These are phyloP conservation scores for Garra rufa DNA, from an alignment of 2,113 vertebrate species.

Conservation along the genomic window DNA sequence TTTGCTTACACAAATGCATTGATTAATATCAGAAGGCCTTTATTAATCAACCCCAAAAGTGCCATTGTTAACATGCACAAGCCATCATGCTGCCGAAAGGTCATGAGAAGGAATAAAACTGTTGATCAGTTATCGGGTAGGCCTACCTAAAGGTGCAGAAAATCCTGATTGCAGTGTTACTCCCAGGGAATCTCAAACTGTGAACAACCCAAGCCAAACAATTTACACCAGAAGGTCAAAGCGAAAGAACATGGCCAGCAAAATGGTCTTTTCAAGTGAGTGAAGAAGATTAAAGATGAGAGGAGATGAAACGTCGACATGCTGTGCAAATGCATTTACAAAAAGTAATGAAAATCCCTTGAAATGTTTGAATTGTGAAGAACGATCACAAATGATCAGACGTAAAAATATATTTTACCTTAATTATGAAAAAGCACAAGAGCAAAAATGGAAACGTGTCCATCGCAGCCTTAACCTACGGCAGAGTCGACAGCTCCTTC, in stretches of 20 bases:
- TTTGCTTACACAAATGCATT: no score
- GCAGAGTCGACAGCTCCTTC: slow-evolving; percentile 71
- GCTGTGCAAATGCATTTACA: slow-evolving; percentile 76
- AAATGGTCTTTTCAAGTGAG: slow-evolving; percentile 72
- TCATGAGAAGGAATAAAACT: not conserved
- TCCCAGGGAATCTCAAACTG: slow-evolving; percentile 78
- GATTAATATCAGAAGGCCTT: no score
- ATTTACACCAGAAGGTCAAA: slow-evolving; percentile 81
- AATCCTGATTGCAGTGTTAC: slow-evolving; percentile 78
- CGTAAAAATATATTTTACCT: slow-evolving; percentile 80
- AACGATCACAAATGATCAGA: slow-evolving; percentile 81
- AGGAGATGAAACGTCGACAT: slow-evolving; percentile 80
- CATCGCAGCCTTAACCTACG: slow-evolving; percentile 78
- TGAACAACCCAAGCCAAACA: slow-evolving; percentile 83
- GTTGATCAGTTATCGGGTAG: slow-evolving; percentile 74
- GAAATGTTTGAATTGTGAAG: slow-evolving; percentile 78
- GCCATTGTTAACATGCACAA: not conserved
- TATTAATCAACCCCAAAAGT: no score
- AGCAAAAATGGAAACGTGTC: slow-evolving; percentile 76
- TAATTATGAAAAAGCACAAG: slow-evolving; percentile 75
- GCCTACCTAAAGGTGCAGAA: slow-evolving; percentile 77
- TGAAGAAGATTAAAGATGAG: slow-evolving; percentile 82
- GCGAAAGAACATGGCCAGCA: slow-evolving; percentile 67
- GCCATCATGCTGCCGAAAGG: not conserved
- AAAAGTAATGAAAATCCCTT: slow-evolving; percentile 82